These are phyloP conservation scores for Apocrypta bakeri DNA, from an alignment of 1,140 invertebrate genomes.

Conservation along the genomic window DNA sequence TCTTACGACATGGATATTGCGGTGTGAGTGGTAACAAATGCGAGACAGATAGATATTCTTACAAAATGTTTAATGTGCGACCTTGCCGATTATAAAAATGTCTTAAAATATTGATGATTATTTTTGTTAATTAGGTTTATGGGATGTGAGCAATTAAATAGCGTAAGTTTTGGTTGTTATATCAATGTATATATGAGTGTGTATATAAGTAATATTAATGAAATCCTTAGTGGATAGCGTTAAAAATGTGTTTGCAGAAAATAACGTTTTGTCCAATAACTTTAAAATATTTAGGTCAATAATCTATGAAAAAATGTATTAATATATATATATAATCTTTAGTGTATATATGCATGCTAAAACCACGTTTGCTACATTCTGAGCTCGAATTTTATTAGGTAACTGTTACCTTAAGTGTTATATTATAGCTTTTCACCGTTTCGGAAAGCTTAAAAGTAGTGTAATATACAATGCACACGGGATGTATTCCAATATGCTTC, in stretches of 20 bases:
- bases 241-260: too few relatives aligned
- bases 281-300: too few relatives aligned
- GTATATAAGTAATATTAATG: slow-evolving; percentile 9
- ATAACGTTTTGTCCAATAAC: too few relatives aligned
- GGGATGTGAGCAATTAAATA: neutral
- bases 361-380: neutral
- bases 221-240: too few relatives aligned
- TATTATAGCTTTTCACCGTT: slow-evolving; percentile 31
- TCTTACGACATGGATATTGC: neutral
- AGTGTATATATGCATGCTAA: slow-evolving; percentile 8
- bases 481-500: slow-evolving; percentile 33
- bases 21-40: neutral
- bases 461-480: too few relatives aligned
- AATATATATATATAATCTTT: too few relatives aligned
- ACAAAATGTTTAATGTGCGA: too few relatives aligned
- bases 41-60: too few relatives aligned
- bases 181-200: neutral
- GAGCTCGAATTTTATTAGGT: neutral
- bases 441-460: slow-evolving; percentile 14
- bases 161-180: neutral
- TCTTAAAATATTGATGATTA: neutral
- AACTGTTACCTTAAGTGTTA: too few relatives aligned
- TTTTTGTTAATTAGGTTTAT: neutral
- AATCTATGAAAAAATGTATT: too few relatives aligned
- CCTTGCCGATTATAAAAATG: too few relatives aligned